A percentile compares a stretch with the other conserved stretches of the same genome.
phyloP scores from a whole-genome alignment of 2,797 vertebrate genomes.

The Ptychobarbus kaznakovi region DNA sequence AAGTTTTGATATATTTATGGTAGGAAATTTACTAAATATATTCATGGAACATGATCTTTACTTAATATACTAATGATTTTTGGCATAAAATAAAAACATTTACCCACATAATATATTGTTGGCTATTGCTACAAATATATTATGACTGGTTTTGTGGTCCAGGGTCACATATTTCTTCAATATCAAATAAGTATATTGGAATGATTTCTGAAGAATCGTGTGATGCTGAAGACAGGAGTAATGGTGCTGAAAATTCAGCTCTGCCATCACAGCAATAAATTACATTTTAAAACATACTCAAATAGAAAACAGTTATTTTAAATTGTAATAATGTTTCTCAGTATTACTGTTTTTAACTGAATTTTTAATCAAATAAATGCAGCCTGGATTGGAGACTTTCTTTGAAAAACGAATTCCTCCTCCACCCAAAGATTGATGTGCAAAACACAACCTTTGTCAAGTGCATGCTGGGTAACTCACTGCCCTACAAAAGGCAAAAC shows the following conservation, averaged over 20 bases:
- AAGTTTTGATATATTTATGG: too few species aligned
- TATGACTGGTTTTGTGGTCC: too few species aligned
- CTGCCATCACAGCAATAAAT: not conserved
- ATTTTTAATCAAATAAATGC: not conserved
- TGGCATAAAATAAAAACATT: too few species aligned
- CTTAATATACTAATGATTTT: too few species aligned
- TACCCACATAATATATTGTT: too few species aligned
- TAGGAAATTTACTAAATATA: too few species aligned
- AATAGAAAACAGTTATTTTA: not conserved
- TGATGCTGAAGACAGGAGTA: not conserved
- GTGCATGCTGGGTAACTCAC: not conserved
- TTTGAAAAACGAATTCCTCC: not conserved
- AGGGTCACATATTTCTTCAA: not conserved
- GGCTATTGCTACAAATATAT: too few species aligned
- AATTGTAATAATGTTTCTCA: not conserved
- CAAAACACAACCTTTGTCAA: not conserved
- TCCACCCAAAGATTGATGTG: not conserved
- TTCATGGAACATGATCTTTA: too few species aligned
- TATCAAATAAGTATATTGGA: not conserved
- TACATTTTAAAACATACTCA: not conserved
- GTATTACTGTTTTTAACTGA: not conserved
- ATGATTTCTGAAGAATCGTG: not conserved
- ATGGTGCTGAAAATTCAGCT: not conserved
- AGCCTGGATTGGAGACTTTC: not conserved
- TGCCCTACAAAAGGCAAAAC: not conserved